phyloP scores from a whole-genome alignment of 2,113 vertebrate species.

The Fulica atra region DNA sequence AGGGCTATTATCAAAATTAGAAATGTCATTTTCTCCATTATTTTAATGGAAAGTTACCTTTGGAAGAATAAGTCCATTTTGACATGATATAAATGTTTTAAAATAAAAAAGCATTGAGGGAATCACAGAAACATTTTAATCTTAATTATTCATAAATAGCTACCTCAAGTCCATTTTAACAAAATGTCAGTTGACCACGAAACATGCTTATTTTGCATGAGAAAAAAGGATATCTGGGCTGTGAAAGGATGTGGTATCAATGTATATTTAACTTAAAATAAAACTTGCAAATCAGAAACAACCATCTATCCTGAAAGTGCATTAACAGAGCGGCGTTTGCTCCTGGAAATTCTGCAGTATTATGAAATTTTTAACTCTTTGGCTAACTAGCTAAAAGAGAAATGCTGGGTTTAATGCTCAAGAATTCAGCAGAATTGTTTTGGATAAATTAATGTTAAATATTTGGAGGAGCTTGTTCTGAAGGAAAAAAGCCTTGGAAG shows the following conservation, averaged over 20 bases:
- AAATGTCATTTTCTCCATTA: slow-evolving; percentile 66
- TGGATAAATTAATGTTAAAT: slow-evolving; percentile 45
- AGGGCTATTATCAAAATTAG: slow-evolving; percentile 61
- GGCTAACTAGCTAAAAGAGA: slow-evolving; percentile 24
- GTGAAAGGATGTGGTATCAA: slow-evolving; percentile 59
- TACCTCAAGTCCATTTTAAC: slow-evolving; percentile 78
- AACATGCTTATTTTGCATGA: slow-evolving; percentile 74
- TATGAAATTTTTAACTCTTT: slow-evolving; percentile 65
- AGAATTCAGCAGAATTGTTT: slow-evolving; percentile 43
- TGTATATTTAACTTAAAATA: slow-evolving; percentile 73
- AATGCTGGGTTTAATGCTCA: slow-evolving; percentile 12
- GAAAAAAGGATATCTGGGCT: slow-evolving; percentile 42
- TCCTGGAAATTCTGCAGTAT: slow-evolving; percentile 47
- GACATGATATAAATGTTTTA: slow-evolving; percentile 86
- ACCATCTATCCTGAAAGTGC: slow-evolving; percentile 57
- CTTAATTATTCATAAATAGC: slow-evolving; percentile 86
- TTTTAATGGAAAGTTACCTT: slow-evolving; percentile 85
- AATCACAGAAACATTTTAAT: slow-evolving; percentile 86
- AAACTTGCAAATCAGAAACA: slow-evolving; percentile 69
- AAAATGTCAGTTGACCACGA: slow-evolving; percentile 85
- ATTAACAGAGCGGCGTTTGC: slow-evolving; percentile 40
- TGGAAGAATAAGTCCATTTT: slow-evolving; percentile 80
- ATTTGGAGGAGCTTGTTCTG: background rate
- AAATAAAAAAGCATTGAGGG: slow-evolving; percentile 78
- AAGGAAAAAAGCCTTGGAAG: background rate